Percentiles rank a stretch among this genome's conserved stretches.
phyloP scores from a whole-genome alignment of 2,888 invertebrate genomes.

The Acheta domesticus region DNA sequence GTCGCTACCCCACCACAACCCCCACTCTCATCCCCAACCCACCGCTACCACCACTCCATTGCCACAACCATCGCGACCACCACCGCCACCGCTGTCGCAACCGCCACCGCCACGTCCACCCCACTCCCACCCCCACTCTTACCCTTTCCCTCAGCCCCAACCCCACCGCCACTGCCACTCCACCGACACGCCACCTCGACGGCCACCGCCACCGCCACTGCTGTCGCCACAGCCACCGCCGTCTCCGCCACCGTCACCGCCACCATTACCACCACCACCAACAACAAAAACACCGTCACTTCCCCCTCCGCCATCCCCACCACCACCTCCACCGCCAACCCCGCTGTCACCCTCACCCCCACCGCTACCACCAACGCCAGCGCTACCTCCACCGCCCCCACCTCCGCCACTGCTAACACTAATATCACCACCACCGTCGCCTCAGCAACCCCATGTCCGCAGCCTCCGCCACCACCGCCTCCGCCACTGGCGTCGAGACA shows the following conservation, averaged over 20 bases:
- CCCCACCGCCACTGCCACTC: neutral
- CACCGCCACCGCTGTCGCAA: neutral
- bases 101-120: neutral
- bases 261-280: neutral
- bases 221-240: neutral
- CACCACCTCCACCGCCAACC: neutral
- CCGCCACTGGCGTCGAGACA: neutral
- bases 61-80: neutral
- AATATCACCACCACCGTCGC: too few species aligned
- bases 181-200: too few species aligned
- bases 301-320: neutral
- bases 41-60: too few species aligned
- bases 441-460: neutral
- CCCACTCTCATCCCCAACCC: neutral
- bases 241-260: neutral
- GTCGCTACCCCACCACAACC: neutral
- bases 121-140: too few species aligned
- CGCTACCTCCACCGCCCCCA: neutral
- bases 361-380: too few species aligned
- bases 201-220: too few species aligned
- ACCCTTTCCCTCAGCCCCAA: too few species aligned
- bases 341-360: too few species aligned
- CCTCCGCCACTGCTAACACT: too few species aligned
- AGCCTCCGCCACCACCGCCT: neutral
- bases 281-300: too few species aligned